Conservation (phyloP, 2,888 invertebrate species). For the Marronus borbonicus region DNA sequence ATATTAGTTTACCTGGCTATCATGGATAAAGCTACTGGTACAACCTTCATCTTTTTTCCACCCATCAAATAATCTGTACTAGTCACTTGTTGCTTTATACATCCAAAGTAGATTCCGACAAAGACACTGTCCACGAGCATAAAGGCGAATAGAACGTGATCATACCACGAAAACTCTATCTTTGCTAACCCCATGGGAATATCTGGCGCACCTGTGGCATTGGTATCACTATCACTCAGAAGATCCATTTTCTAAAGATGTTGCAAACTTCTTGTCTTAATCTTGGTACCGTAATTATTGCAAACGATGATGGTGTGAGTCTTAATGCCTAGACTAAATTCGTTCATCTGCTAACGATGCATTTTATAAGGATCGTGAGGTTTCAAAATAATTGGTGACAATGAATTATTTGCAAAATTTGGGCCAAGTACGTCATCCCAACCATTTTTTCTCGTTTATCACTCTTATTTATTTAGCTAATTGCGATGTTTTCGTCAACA, state of each 20-base stretch:
- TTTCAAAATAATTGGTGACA: background rate
- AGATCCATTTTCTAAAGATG: background rate
- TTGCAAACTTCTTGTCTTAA: background rate
- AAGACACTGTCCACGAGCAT: conserved; percentile 72
- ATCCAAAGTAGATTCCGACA: conserved; percentile 76
- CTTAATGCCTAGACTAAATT: background rate
- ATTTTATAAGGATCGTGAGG: conserved; percentile 1
- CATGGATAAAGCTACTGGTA: conserved; percentile 82
- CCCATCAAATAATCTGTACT: conserved; percentile 82
- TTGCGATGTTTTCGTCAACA: background rate
- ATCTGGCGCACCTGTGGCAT: background rate
- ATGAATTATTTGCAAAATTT: conserved; percentile 2
- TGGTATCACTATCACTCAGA: background rate
- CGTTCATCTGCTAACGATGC: background rate
- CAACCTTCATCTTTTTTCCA: conserved; percentile 79
- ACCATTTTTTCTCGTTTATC: background rate
- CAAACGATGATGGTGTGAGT: background rate
- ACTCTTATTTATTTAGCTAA: background rate
- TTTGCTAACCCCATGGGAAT: conserved; percentile 11
- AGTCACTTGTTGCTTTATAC: conserved; percentile 74
- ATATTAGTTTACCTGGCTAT: conserved; percentile 76
- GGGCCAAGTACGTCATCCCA: background rate
- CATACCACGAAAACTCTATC: conserved; percentile 70
- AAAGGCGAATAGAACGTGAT: conserved; percentile 72
- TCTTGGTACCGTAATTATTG: background rate